Evolutionary conservation across 2,113 vertebrate genomes (phyloP), one percentile per base, ranked within the genome.

Genomic region (Catharus bicknelli): DNA sequence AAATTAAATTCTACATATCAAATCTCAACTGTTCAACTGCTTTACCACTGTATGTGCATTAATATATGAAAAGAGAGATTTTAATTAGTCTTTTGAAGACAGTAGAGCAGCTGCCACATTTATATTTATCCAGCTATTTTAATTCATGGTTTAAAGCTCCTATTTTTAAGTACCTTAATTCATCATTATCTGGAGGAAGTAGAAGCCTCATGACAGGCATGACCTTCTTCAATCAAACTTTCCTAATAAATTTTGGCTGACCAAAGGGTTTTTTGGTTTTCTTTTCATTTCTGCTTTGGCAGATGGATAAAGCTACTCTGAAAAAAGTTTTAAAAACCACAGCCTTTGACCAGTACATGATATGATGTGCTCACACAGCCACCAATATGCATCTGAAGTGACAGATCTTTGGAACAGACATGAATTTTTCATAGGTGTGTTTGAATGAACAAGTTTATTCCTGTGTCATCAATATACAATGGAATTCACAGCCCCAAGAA

Each of bases 401-500:
- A 93, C 81, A 87, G 70, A 69, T 77, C 81, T 91, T 85, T 89
- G 87, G 59, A 94, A 62, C 4, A 84, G 23, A 26, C 70, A 92
- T 69, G 43, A 92, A 80, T 96, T 90, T 94, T 95, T 94, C 74
- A 90, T 51, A 78, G 42, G 27, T 50, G 69, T 58, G 83, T 76
- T 78, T 66, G 61, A 90, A 86, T 27, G 69, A 96, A 83, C 50
- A 72, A 84, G 45, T 70, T 92, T 95, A 93, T 83, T 70, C 70
- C 58, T 32, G 47, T 87, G 78, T 79, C 93, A 95, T 93, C 91
- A 91, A 82, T 85, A 85, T 76, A 94, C 75, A 92, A 58, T 48
- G n/a, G 40, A 62, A 93, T 62, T 80, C 78, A 74, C 4, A 91
- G 81, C 58, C 42, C 43, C 36, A 66, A 47, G 75, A 95, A 96